Conservation (phyloP, 2,888 invertebrate genomes). For the Salticus scenicus region DNA sequence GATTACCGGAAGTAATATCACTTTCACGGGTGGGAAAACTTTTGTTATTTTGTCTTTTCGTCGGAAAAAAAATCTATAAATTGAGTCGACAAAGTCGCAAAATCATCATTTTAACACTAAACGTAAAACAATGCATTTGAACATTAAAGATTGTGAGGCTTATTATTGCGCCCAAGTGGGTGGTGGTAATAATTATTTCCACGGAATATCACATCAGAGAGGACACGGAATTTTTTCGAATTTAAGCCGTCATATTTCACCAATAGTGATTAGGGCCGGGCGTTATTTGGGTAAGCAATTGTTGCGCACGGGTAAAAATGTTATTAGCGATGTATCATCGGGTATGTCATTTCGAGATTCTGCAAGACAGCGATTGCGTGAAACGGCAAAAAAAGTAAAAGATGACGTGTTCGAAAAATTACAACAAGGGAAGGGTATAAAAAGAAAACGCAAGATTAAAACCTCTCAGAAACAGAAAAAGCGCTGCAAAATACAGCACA, state of each 20-base stretch:
- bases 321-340: constrained; percentile 16
- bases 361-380: neutral
- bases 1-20: constrained; percentile 23
- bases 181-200: constrained; percentile 6
- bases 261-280: neutral
- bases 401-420: constrained; percentile 35
- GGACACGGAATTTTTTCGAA: constrained; percentile 29
- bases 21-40: constrained; percentile 14
- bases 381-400: constrained; percentile 13
- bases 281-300: constrained; percentile 29
- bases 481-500: neutral
- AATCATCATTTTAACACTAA: too few species aligned
- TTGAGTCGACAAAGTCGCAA: too few species aligned
- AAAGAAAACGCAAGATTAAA: constrained; percentile 18
- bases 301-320: constrained; percentile 3
- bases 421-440: constrained; percentile 11
- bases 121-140: constrained; percentile 4
- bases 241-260: constrained; percentile 16
- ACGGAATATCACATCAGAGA: constrained; percentile 8
- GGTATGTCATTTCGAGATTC: constrained; percentile 29
- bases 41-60: constrained; percentile 18
- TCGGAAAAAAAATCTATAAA: constrained; percentile 17
- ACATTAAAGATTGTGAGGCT: neutral
- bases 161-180: constrained; percentile 27
- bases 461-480: neutral